These are phyloP conservation scores for Corbicula japonica DNA, from an alignment of 2,888 invertebrate species.

Conservation along the genomic window DNA sequence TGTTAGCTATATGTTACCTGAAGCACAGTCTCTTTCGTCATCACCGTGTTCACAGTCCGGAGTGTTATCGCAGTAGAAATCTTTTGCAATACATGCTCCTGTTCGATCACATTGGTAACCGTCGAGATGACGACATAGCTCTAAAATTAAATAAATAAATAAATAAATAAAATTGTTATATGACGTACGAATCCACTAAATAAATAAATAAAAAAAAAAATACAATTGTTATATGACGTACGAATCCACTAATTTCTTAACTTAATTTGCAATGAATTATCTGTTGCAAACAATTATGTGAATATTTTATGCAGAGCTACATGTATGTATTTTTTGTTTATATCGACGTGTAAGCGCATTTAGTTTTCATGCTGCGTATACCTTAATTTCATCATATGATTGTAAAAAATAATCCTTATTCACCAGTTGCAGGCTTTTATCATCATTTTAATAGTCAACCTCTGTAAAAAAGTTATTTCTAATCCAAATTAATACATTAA, in stretches of 20 bases:
- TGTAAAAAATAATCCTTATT: neutral
- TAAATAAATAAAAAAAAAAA: neutral
- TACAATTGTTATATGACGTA: neutral
- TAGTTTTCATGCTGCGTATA: neutral
- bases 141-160: neutral
- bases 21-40: neutral
- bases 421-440: neutral
- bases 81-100: neutral
- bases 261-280: neutral
- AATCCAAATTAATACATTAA: neutral
- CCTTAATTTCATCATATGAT: neutral
- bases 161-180: neutral
- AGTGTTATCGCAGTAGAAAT: neutral
- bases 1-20: neutral
- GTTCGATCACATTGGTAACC: neutral
- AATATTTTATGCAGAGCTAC: neutral
- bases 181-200: neutral
- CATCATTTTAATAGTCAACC: neutral
- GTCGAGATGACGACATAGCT: neutral
- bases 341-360: neutral
- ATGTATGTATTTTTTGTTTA: neutral
- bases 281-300: neutral
- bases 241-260: neutral
- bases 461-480: neutral
- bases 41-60: constrained; percentile 1